phyloP scores from a whole-genome alignment of 1,140 invertebrate species.

The Conus ventricosus region DNA sequence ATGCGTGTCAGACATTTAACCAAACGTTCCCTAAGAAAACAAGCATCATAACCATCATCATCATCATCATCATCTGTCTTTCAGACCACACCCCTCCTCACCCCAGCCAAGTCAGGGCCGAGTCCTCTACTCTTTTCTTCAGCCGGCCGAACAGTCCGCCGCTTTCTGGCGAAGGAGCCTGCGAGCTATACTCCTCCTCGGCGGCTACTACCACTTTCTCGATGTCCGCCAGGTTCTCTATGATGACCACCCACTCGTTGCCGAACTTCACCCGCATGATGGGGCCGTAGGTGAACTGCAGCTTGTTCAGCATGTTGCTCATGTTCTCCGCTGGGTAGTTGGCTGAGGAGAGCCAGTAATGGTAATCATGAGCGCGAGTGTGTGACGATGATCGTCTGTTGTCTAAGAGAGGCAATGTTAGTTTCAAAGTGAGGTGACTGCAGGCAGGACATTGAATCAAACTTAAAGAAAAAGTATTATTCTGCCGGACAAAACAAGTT shows the following conservation, averaged over 20 bases:
- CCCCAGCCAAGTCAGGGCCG: neutral
- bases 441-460: too few relatives aligned
- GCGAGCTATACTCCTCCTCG: neutral
- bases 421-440: too few relatives aligned
- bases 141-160: neutral
- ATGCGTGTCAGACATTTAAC: neutral
- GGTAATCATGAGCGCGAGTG: too few relatives aligned
- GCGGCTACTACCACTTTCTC: neutral
- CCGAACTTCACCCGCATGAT: neutral
- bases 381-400: too few relatives aligned
- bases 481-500: too few relatives aligned
- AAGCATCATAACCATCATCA: neutral
- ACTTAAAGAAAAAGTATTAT: too few relatives aligned
- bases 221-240: slow-evolving; percentile 11
- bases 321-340: neutral
- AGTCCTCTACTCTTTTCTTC: neutral
- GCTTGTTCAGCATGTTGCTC: slow-evolving; percentile 11
- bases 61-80: too few relatives aligned
- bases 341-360: neutral
- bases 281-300: slow-evolving; percentile 8
- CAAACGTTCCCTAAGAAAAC: neutral
- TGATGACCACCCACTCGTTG: slow-evolving; percentile 14
- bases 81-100: neutral
- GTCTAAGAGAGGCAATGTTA: too few relatives aligned
- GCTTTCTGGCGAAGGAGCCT: neutral